Percentiles rank a stretch among this genome's conserved stretches.
phyloP scores from a whole-genome alignment of 2,888 invertebrate species.

The Rhingia rostrata region DNA sequence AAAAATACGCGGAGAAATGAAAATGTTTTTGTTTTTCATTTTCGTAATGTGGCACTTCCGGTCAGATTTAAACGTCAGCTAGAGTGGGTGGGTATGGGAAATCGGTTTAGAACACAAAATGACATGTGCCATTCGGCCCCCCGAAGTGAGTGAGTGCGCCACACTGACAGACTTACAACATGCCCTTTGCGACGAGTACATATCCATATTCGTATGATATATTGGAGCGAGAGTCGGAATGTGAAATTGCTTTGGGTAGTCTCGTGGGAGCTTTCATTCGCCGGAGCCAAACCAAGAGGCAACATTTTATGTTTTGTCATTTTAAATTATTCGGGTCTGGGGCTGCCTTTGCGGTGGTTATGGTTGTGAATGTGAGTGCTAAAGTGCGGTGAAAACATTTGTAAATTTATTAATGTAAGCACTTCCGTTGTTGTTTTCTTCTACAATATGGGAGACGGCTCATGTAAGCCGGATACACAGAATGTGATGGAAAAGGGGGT shows the following conservation, averaged over 20 bases:
- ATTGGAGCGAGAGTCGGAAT: constrained; percentile 30
- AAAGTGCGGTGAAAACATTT: constrained; percentile 61
- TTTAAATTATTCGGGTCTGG: constrained; percentile 71
- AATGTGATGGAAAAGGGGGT: constrained; percentile 13
- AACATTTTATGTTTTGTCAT: constrained; percentile 60
- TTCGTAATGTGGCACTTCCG: constrained; percentile 65
- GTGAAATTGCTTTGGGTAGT: constrained; percentile 57
- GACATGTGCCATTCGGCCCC: constrained; percentile 42
- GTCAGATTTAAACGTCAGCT: constrained; percentile 53
- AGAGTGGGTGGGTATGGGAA: not conserved
- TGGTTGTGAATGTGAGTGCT: constrained; percentile 32
- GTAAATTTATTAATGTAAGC: constrained; percentile 69
- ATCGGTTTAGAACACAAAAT: constrained; percentile 14
- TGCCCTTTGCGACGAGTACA: constrained; percentile 37
- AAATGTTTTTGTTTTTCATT: not conserved
- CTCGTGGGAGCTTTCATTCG: constrained; percentile 38
- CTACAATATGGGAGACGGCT: constrained; percentile 21
- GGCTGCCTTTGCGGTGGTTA: constrained; percentile 22
- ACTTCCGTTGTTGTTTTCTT: constrained; percentile 62
- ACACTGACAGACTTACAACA: constrained; percentile 25
- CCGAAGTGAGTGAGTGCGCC: constrained; percentile 29
- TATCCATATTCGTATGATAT: no score
- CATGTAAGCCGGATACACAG: constrained; percentile 45
- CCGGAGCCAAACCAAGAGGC: constrained; percentile 13
- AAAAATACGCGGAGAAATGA: not conserved